Evolutionary conservation across 2,888 invertebrate genomes (phyloP), one percentile per base, ranked within the genome.

Genomic region (Drosophila borealis): DNA sequence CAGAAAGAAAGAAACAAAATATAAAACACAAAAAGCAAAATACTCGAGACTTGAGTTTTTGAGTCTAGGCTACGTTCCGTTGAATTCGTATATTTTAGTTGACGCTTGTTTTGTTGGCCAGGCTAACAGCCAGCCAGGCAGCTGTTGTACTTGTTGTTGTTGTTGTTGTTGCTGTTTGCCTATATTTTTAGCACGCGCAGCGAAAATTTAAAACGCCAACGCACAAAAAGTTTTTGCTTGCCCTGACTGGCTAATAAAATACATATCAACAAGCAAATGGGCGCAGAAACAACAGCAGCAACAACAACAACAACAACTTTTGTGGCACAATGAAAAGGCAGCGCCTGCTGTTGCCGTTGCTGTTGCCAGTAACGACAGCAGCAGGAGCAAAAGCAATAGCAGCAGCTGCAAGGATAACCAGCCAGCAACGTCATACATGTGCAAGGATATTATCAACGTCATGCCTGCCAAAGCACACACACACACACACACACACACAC

Each of bases 381-480:
- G 42, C 53, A 65, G 50, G 51, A 67, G 49, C 44, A 41, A 34
- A 45, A 45, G 39, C 61, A 51, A 21, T 55, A 51, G 50, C 62
- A 60, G 65, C 74, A 76, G 74, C 72, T 77, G 81, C 75, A 85
- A 82, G 88, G 72, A 75, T 76, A 76, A 69, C 69, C 79, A 76
- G 60, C 45, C 51, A 69, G 71, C 77, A 76, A 76, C 75, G 89
- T 88, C 90, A 90, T 89, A 68, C 88, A 81, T 80, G 85, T 84
- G 87, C 90, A 90, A 90, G 90, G 90, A 88, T 90, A 83, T 90
- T 88, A 84, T 83, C 90, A 90, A 90, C 90, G 90, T 90, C 90
- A 90, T 81, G 90, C 80, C 73, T 74, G 71, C 73, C 73, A 74
- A 51, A 57, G 61, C 66, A 64, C 54, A 77, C 44, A 61, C 63